Percentiles rank a stretch among this genome's conserved stretches.
These are phyloP conservation scores for Syrista parreyssii DNA, from an alignment of 2,888 invertebrate genomes.

Conservation along the genomic window DNA sequence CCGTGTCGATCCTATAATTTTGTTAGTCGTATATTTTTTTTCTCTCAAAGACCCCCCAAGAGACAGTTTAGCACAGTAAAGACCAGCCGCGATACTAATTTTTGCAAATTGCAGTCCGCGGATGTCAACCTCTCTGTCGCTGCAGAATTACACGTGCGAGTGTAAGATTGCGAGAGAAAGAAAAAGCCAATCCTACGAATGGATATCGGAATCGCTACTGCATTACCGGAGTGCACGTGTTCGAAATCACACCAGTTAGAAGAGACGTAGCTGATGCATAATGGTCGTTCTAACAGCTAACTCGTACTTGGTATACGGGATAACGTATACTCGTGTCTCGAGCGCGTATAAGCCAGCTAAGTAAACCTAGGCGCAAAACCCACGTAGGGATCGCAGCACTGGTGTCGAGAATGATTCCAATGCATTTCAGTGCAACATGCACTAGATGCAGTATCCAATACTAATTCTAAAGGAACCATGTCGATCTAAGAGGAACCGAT, in stretches of 20 bases:
- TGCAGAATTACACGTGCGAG: neutral
- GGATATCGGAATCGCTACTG: constrained; percentile 3
- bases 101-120: neutral
- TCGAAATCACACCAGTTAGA: neutral
- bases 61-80: neutral
- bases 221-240: neutral
- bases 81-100: neutral
- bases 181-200: neutral
- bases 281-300: constrained; percentile 23
- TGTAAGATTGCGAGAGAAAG: neutral
- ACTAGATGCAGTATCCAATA: neutral
- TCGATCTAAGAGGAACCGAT: neutral
- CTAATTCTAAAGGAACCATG: neutral
- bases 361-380: constrained; percentile 32
- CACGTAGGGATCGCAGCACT: constrained; percentile 32
- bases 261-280: neutral
- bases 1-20: neutral
- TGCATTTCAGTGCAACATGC: neutral
- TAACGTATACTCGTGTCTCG: constrained; percentile 21
- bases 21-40: neutral
- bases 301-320: constrained; percentile 17
- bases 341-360: constrained; percentile 30
- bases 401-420: neutral
- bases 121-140: neutral
- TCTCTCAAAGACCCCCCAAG: neutral